Percentiles rank a stretch among this genome's conserved stretches.
phyloP scores from a whole-genome alignment of 2,113 vertebrate genomes.

The Lepus timidus region DNA sequence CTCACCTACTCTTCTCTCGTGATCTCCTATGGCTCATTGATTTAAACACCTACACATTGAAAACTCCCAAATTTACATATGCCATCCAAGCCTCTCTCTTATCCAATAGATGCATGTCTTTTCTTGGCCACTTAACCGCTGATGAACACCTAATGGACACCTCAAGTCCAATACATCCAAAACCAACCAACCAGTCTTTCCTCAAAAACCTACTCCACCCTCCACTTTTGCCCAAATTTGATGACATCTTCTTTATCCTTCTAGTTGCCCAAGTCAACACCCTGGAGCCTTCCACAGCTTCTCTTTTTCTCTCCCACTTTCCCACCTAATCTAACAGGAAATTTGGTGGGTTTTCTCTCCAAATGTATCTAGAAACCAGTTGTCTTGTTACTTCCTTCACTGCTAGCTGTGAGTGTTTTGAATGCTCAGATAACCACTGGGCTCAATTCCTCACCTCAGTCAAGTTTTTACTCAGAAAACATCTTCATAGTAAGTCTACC shows the following conservation, averaged over 20 bases:
- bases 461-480: background rate
- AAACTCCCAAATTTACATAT: background rate
- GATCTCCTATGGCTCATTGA: background rate
- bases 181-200: background rate
- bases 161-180: background rate
- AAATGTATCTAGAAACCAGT: background rate
- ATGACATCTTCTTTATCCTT: background rate
- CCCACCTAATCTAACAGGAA: background rate
- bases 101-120: background rate
- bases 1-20: background rate
- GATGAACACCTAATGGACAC: accelerated
- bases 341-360: background rate
- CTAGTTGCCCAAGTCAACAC: background rate
- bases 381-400: background rate
- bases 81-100: background rate
- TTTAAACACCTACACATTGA: background rate
- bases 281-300: background rate
- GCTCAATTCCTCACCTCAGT: background rate
- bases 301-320: background rate
- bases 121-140: background rate
- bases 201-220: background rate
- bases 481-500: background rate
- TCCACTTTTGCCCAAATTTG: background rate
- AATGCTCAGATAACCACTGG: background rate
- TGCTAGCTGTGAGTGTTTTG: background rate